A percentile compares a stretch with the other conserved stretches of the same genome.
Conservation (phyloP, 2,797 vertebrate species). For the Platalea minor region DNA sequence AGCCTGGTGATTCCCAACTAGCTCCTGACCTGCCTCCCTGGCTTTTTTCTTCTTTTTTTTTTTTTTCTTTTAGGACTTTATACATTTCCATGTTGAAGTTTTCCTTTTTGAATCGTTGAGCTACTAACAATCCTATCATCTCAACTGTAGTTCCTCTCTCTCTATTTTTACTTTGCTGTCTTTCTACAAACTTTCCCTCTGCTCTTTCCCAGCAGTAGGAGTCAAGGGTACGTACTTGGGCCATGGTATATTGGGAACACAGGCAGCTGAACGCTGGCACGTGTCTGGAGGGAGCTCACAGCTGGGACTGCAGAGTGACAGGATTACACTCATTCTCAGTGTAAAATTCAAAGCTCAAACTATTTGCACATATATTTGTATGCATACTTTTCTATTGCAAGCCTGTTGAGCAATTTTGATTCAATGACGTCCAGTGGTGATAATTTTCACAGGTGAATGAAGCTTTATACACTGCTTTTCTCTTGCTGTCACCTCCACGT, state of each 20-base stretch:
- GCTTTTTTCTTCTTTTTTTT: neutral
- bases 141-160: neutral
- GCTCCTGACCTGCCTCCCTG: neutral
- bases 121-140: neutral
- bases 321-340: neutral
- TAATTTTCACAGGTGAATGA: neutral
- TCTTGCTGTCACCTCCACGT: neutral
- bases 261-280: neutral
- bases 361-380: neutral
- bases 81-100: neutral
- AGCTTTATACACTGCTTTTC: neutral
- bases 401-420: neutral
- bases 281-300: accelerated
- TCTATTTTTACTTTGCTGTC: neutral
- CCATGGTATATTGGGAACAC: neutral
- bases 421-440: neutral
- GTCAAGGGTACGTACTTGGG: no score
- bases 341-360: neutral
- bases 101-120: neutral
- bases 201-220: neutral
- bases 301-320: neutral
- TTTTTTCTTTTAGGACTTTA: neutral
- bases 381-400: neutral
- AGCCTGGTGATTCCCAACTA: neutral
- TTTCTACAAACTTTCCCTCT: neutral